Evolutionary conservation across 37 sponge, comb jelly and placozoan genomes (phyloP).

Genomic region (Aphrocallistes beatrix): DNA sequence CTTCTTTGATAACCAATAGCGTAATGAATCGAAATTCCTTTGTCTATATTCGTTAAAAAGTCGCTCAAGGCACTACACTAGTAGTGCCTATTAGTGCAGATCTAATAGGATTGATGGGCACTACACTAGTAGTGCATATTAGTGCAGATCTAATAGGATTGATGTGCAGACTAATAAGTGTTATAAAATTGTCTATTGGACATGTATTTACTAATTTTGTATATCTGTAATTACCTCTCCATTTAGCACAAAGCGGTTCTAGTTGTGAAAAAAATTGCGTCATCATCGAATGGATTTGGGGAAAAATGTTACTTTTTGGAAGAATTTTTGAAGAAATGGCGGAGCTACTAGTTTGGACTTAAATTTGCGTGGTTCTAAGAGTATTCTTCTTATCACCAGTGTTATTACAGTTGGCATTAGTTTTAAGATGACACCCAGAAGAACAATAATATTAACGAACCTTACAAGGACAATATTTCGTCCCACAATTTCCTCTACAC

Average conservation of each 20-base stretch:
- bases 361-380: background rate
- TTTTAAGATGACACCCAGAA: background rate
- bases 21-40: background rate
- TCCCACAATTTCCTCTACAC: background rate
- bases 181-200: background rate
- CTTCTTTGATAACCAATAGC: conserved; percentile 14
- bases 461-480: background rate
- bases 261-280: background rate
- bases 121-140: background rate
- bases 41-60: background rate
- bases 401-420: background rate
- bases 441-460: background rate
- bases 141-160: background rate
- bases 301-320: background rate
- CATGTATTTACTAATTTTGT: background rate
- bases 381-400: background rate
- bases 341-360: background rate
- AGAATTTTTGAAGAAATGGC: no score
- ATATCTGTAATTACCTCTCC: background rate
- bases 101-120: background rate
- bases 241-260: background rate
- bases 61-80: background rate
- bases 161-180: background rate
- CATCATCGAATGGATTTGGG: background rate
- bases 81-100: background rate